Base-by-base conservation (phyloP, 2,113 vertebrate species). In the Tragelaphus scriptus region DNA sequence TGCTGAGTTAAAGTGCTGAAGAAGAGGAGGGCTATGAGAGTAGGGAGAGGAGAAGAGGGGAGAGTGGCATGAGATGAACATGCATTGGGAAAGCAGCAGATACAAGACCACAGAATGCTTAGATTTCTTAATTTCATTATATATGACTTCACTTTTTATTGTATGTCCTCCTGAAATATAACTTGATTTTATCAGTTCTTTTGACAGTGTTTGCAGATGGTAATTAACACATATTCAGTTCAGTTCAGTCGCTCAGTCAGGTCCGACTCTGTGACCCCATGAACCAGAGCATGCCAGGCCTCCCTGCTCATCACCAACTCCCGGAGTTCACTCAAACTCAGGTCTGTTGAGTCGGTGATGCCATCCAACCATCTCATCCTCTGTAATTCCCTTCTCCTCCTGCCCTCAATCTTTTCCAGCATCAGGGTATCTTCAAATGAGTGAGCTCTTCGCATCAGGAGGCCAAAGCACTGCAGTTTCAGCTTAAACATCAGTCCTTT, bases 211-310 rank as follows among this genome's bases (percentile, higher is more conserved):
- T 82, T 92, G 44, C 25, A 82, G 32, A 32, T 63, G 8, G n/a
- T 49, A 30, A 63, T 32, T 32, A 30, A 81, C 77, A 53, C 12
- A 87, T 51, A 81, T 23, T 53, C 17, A 71, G 32, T 36, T 65
- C 30, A 32, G 30, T 65, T 68, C 63, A 68, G 63, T n/a, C 4
- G 4, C 65, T 68, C 16, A 68, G 16, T n/a, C 16, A 10, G 17
- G 32, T 68, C 32, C 0, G 4, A n/a, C 65, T 36, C 65, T 68
- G 16, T 1, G 8, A 36, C 65, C 8, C 32, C 8, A 68, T 68
- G 65, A 68, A 68, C 32, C 0, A 0, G 16, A 68, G 65, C 16
- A 68, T 0, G 0, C 17, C 65, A 68, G 17, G 17, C 65, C 32
- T 21, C 32, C 32, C 65, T 68, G 65, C 19, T 2, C 32, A 68